Evolutionary conservation across 2,888 invertebrate genomes (phyloP).

Genomic region (Heliconius erato): DNA sequence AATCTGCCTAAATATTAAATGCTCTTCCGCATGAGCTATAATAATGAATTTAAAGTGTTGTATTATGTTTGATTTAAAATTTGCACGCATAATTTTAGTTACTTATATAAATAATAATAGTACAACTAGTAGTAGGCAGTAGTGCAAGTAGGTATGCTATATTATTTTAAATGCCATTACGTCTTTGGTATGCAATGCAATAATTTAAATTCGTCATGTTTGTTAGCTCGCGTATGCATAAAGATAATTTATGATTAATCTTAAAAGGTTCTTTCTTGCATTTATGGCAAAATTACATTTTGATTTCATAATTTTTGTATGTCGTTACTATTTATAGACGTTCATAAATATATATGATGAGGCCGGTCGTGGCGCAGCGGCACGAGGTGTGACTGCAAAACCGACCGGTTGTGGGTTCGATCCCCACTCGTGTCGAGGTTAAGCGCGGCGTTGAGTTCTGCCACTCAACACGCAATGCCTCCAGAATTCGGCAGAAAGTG

Average conservation of each 20-base stretch:
- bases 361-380: too few relatives aligned
- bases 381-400: too few relatives aligned
- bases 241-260: background rate
- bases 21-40: background rate
- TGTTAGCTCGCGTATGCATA: slow-evolving; percentile 3
- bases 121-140: background rate
- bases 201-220: slow-evolving; percentile 1
- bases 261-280: background rate
- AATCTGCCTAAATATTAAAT: background rate
- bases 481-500: too few relatives aligned
- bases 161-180: slow-evolving; percentile 2
- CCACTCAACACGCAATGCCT: too few relatives aligned
- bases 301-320: background rate
- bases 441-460: too few relatives aligned
- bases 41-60: too few relatives aligned
- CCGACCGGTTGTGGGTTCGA: too few relatives aligned
- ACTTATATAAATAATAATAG: background rate
- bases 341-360: too few relatives aligned
- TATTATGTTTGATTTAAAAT: background rate
- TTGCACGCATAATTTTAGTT: background rate
- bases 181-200: background rate
- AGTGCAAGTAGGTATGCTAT: background rate
- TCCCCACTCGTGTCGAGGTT: too few relatives aligned
- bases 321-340: too few relatives aligned
- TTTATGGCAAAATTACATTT: background rate